Conservation (phyloP, 2,113 vertebrate species). For the Aythya baeri region DNA sequence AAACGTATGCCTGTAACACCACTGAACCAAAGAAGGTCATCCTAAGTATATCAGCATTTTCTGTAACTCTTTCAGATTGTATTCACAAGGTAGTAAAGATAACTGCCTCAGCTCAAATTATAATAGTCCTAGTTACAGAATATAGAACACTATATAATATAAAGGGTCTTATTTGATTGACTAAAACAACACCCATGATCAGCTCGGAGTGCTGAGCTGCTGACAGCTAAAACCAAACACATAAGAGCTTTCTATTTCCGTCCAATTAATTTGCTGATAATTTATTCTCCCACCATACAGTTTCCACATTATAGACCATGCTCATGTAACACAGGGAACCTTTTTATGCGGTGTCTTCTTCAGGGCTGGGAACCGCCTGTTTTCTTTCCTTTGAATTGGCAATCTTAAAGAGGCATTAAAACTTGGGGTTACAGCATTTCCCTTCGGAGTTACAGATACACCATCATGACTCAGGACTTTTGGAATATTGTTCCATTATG, state of each 20-base stretch:
- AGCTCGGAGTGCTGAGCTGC: conserved; percentile 38
- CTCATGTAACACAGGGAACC: neutral
- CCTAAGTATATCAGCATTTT: conserved; percentile 66
- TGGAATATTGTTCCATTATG: neutral
- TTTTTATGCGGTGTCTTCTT: neutral
- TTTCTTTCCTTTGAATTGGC: neutral
- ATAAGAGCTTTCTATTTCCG: conserved; percentile 45
- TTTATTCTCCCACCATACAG: conserved; percentile 45
- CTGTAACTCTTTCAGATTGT: conserved; percentile 59
- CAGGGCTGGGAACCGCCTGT: neutral
- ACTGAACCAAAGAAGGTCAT: conserved; percentile 72
- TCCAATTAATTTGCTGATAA: conserved; percentile 66
- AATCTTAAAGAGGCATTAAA: neutral
- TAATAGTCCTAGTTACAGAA: conserved; percentile 50
- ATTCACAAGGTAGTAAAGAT: conserved; percentile 62
- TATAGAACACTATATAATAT: conserved; percentile 44
- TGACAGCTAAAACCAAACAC: conserved; percentile 57
- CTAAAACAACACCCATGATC: conserved; percentile 52
- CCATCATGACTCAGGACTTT: neutral
- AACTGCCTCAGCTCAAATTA: conserved; percentile 64
- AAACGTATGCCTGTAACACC: conserved; percentile 39
- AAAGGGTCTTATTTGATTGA: conserved; percentile 50
- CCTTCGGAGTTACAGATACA: fast-evolving
- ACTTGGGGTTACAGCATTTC: neutral
- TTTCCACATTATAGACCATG: neutral